Conservation (phyloP, 2,113 vertebrate genomes). For the Rhabdomys dilectus region DNA sequence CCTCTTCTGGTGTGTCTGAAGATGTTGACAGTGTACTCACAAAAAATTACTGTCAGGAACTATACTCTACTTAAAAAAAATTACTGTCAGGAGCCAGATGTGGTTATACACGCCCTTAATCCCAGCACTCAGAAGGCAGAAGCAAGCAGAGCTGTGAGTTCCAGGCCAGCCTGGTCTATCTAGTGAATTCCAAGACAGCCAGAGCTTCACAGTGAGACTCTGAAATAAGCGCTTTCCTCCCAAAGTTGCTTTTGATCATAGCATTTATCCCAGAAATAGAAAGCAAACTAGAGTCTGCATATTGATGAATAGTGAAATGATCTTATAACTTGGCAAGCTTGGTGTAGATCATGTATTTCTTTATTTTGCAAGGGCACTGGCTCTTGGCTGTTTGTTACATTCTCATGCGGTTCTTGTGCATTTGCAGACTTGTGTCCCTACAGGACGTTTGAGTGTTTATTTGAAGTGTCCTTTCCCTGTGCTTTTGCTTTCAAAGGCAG, state of each 20-base stretch:
- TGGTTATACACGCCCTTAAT: background rate
- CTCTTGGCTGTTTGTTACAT: too few relatives aligned
- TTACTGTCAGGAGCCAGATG: background rate
- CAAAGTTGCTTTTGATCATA: background rate
- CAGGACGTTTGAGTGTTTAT: background rate
- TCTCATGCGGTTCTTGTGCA: background rate
- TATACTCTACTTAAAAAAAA: background rate
- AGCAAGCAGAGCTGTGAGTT: background rate
- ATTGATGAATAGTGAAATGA: background rate
- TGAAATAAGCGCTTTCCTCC: background rate
- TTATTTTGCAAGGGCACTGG: background rate
- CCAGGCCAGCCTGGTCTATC: background rate
- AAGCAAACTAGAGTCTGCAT: background rate
- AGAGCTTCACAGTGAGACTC: background rate
- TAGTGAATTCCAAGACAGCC: background rate
- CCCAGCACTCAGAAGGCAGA: background rate
- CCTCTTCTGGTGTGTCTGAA: too few relatives aligned
- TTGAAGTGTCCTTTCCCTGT: slow-evolving; percentile 54
- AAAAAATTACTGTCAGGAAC: background rate
- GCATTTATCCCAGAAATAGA: background rate
- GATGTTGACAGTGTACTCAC: too few relatives aligned
- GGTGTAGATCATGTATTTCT: background rate
- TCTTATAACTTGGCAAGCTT: background rate
- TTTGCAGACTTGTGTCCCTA: background rate
- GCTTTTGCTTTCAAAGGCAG: slow-evolving; percentile 82